phyloP scores from a whole-genome alignment of 2,797 vertebrate genomes.

The Lepilemur septentrionalis region DNA sequence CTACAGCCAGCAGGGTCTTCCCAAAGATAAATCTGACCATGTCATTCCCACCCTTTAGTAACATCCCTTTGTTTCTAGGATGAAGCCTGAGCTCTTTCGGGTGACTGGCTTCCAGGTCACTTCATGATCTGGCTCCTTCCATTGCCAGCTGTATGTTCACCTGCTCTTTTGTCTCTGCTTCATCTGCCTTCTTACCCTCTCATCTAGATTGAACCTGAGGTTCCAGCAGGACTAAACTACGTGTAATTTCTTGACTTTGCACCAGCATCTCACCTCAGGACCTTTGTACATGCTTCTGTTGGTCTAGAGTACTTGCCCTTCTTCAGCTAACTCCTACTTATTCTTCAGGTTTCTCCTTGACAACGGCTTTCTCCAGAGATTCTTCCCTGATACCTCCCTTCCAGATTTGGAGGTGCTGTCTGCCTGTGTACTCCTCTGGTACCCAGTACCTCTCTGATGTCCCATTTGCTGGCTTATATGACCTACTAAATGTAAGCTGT shows the following conservation, averaged over 20 bases:
- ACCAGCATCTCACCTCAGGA: neutral
- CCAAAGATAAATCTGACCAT: neutral
- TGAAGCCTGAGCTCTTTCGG: neutral
- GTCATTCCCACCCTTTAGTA: neutral
- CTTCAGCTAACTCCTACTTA: neutral
- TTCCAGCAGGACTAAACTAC: neutral
- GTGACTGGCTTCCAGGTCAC: neutral
- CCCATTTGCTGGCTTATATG: neutral
- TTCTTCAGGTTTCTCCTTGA: neutral
- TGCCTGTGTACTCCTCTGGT: neutral
- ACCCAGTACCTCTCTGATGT: neutral
- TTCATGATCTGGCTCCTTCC: neutral
- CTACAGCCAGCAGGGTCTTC: neutral
- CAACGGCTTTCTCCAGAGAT: neutral
- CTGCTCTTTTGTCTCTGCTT: neutral
- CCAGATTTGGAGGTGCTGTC: neutral
- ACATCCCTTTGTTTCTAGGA: neutral
- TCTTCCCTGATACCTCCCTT: neutral
- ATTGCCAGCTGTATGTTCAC: neutral
- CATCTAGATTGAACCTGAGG: neutral
- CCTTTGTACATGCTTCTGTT: neutral
- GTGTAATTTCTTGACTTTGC: neutral
- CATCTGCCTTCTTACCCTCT: neutral
- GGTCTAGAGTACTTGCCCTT: neutral
- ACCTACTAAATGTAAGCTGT: neutral